Evolutionary conservation across 2,113 vertebrate genomes (phyloP).

Genomic region (Ranitomeya variabilis): DNA sequence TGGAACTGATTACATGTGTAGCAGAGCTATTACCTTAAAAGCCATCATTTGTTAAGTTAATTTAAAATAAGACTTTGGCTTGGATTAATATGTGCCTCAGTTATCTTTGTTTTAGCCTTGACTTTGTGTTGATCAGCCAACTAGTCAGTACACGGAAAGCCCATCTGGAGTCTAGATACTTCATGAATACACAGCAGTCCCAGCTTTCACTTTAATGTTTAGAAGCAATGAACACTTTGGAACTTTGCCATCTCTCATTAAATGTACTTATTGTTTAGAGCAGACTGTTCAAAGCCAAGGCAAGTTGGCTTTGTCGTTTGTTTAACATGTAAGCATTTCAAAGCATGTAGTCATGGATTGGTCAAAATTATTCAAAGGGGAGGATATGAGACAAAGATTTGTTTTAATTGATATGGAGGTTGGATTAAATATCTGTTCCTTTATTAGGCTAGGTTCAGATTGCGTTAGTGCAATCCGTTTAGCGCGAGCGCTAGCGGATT

Average conservation of each 20-base stretch:
- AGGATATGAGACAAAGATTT: background rate
- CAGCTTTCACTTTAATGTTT: conserved; percentile 32
- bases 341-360: conserved; percentile 11
- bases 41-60: conserved; percentile 26
- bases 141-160: conserved; percentile 38
- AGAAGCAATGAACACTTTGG: conserved; percentile 20
- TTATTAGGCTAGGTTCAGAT: no score
- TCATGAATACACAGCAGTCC: conserved; percentile 21
- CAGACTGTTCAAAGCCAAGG: conserved; percentile 14
- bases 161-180: conserved; percentile 44
- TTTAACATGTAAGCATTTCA: conserved; percentile 5
- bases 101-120: conserved; percentile 28
- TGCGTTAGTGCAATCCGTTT: no score
- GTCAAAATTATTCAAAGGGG: background rate
- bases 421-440: background rate
- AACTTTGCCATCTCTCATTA: conserved; percentile 46
- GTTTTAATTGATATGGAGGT: background rate
- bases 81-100: background rate
- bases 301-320: background rate
- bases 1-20: conserved; percentile 23
- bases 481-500: no score
- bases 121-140: conserved; percentile 45
- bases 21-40: conserved; percentile 14
- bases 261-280: conserved; percentile 28
- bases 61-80: conserved; percentile 30